These are phyloP conservation scores for Diloba caeruleocephala DNA, from an alignment of 2,888 invertebrate genomes.

Conservation along the genomic window DNA sequence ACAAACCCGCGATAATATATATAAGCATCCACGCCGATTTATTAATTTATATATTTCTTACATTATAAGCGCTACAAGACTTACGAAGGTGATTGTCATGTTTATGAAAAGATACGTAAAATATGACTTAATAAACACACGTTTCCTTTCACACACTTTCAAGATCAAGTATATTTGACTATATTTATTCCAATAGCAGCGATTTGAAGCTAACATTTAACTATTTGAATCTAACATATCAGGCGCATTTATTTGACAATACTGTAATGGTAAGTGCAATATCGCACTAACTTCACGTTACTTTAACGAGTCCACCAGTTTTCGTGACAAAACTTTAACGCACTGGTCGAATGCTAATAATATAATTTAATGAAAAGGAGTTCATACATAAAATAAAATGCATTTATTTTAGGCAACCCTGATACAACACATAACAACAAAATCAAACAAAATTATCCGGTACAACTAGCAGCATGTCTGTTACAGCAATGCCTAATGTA, in stretches of 20 bases:
- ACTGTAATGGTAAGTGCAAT: slow-evolving; percentile 15
- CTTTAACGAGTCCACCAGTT: no score
- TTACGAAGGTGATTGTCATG: slow-evolving; percentile 46
- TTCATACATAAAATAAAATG: no score
- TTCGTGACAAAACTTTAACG: no score
- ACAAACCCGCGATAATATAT: slow-evolving; percentile 37
- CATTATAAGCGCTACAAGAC: slow-evolving; percentile 48
- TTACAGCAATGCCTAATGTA: no score
- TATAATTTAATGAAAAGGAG: no score
- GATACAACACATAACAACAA: no score
- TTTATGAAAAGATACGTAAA: slow-evolving; percentile 17
- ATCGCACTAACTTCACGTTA: slow-evolving; percentile 1
- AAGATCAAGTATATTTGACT: no score
- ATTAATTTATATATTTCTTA: no score
- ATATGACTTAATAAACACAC: slow-evolving; percentile 21
- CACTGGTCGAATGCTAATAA: no score
- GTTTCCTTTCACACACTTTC: slow-evolving; percentile 1
- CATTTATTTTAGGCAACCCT: no score
- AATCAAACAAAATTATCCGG: no score
- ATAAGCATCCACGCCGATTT: slow-evolving; percentile 40
- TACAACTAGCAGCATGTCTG: no score
- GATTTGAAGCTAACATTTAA: slow-evolving; percentile 21
- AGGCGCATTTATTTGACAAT: slow-evolving; percentile 40
- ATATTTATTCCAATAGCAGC: slow-evolving; percentile 6
- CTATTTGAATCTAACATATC: slow-evolving; percentile 47